Evolutionary conservation across 1,140 invertebrate species (phyloP).

Genomic region (Drosophila athabasca): DNA sequence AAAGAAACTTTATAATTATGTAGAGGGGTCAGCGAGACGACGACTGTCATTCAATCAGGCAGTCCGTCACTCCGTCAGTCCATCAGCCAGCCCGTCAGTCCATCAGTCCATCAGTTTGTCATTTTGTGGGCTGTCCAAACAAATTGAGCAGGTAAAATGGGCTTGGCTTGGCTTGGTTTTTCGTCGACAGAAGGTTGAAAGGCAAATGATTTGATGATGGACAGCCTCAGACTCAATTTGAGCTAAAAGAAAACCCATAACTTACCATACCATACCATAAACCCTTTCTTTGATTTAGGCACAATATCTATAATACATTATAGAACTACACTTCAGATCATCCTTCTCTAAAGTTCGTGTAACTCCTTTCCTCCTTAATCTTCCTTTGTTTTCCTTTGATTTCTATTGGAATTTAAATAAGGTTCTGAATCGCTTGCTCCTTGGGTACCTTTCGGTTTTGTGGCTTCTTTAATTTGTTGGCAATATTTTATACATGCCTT

Average conservation of each 20-base stretch:
- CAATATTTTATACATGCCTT: constrained; percentile 28
- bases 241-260: too few relatives aligned
- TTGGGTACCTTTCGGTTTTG: constrained; percentile 9
- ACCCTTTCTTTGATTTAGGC: too few relatives aligned
- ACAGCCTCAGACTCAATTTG: too few relatives aligned
- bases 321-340: too few relatives aligned
- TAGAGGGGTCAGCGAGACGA: constrained; percentile 1
- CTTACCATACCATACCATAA: too few relatives aligned
- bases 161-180: not conserved
- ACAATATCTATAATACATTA: too few relatives aligned
- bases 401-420: too few relatives aligned
- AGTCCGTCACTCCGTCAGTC: constrained; percentile 26
- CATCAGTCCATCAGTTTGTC: constrained; percentile 12
- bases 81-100: constrained; percentile 9
- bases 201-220: not conserved
- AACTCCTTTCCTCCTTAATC: too few relatives aligned
- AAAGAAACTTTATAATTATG: constrained; percentile 46
- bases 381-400: too few relatives aligned
- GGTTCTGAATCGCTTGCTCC: not conserved
- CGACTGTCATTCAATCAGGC: constrained; percentile 24
- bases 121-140: constrained; percentile 8
- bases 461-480: constrained; percentile 36
- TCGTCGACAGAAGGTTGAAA: not conserved
- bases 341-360: too few relatives aligned
- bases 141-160: constrained; percentile 22